Percentiles rank a stretch among this genome's conserved stretches.
Conservation (phyloP, 2,113 vertebrate genomes). For the Pangasianodon hypophthalmus region DNA sequence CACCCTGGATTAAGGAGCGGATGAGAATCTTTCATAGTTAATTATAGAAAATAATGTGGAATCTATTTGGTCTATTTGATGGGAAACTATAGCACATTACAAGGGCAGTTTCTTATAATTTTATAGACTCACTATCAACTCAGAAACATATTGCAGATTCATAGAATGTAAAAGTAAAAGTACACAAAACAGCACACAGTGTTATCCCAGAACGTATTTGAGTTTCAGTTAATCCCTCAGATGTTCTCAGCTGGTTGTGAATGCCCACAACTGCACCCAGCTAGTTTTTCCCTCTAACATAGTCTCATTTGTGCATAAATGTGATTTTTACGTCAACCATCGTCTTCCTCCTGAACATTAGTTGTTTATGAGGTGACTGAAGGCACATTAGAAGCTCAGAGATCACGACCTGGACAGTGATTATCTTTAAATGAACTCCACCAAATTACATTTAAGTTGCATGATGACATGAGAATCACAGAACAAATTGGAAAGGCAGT, state of each 20-base stretch:
- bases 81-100: not conserved
- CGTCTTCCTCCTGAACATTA: not conserved
- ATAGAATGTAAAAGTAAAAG: not conserved
- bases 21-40: not conserved
- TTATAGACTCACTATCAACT: not conserved
- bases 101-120: not conserved
- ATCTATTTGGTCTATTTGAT: not conserved
- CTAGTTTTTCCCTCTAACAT: not conserved
- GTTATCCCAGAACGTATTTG: not conserved
- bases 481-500: not conserved
- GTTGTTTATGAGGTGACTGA: constrained; percentile 1
- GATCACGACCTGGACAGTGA: constrained; percentile 25
- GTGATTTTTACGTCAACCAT: not conserved
- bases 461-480: constrained; percentile 1
- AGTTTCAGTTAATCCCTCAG: not conserved
- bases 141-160: not conserved
- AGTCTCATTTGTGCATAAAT: not conserved
- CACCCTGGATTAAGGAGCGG: not conserved
- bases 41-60: not conserved
- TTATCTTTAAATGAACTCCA: constrained; percentile 10
- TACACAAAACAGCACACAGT: not conserved
- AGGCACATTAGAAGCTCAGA: constrained; percentile 2
- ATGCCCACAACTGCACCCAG: not conserved
- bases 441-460: constrained; percentile 21
- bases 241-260: not conserved